phyloP scores from a whole-genome alignment of 2,113 vertebrate species.

The Acrocephalus kingi region DNA sequence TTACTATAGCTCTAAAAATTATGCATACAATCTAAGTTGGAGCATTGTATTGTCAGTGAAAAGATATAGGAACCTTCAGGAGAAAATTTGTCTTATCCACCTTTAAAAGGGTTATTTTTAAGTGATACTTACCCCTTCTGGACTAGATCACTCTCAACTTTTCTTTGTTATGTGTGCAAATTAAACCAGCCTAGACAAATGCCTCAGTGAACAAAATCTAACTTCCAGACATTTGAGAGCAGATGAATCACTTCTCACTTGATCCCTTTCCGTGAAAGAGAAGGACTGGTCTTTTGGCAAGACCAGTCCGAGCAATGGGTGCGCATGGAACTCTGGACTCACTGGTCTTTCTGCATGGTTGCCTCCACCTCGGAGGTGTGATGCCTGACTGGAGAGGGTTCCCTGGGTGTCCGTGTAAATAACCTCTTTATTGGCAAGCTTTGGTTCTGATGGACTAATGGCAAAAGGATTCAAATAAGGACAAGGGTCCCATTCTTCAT shows the following conservation, averaged over 20 bases:
- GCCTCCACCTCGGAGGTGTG: accelerated
- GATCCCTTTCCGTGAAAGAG: background rate
- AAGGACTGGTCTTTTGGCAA: background rate
- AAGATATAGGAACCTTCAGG: background rate
- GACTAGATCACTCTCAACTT: background rate
- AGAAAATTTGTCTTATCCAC: background rate
- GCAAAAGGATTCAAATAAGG: background rate
- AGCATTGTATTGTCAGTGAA: background rate
- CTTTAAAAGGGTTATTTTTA: background rate
- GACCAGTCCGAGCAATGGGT: background rate
- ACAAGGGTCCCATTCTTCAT: background rate
- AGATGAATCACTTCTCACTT: background rate
- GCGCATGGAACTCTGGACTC: background rate
- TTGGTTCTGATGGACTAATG: background rate
- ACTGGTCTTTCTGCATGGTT: no score
- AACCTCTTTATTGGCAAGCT: background rate
- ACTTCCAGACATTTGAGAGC: background rate
- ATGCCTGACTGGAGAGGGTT: background rate
- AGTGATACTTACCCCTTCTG: background rate
- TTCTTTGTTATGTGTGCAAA: accelerated
- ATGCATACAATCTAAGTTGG: background rate
- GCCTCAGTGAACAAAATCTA: background rate
- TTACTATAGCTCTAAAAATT: background rate
- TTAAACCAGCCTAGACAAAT: background rate
- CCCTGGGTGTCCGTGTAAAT: background rate